A percentile compares a stretch with the other conserved stretches of the same genome.
phyloP scores from a whole-genome alignment of 2,888 invertebrate species.

The Plemyria rubiginata region DNA sequence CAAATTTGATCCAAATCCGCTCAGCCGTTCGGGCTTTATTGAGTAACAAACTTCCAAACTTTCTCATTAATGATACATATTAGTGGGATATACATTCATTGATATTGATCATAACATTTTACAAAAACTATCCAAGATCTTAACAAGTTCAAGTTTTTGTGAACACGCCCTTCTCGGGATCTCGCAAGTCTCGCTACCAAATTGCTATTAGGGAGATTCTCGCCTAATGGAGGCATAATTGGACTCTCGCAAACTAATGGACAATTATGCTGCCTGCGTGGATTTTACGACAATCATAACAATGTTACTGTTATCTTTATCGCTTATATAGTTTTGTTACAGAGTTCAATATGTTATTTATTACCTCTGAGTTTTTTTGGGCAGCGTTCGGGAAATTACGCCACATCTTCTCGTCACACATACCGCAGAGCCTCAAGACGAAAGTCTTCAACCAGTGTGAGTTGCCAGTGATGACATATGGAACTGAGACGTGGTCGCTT shows the following conservation, averaged over 20 bases:
- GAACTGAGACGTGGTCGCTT: too few species aligned
- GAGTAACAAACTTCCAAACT: too few species aligned
- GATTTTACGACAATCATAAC: slow-evolving; percentile 65
- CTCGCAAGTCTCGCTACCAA: slow-evolving; percentile 53
- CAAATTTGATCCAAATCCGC: too few species aligned
- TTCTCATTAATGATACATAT: too few species aligned
- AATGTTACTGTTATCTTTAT: slow-evolving; percentile 49
- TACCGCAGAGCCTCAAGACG: too few species aligned
- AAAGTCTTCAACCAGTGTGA: too few species aligned
- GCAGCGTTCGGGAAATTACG: too few species aligned
- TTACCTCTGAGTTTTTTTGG: slow-evolving; percentile 1
- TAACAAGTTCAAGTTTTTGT: slow-evolving; percentile 19
- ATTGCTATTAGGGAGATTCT: slow-evolving; percentile 81
- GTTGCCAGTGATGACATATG: too few species aligned
- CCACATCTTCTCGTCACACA: too few species aligned
- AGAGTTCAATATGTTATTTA: slow-evolving; percentile 23
- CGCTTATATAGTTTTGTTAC: slow-evolving; percentile 26
- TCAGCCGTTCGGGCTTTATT: too few species aligned
- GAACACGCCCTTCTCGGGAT: slow-evolving; percentile 33
- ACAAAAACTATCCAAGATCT: background rate
- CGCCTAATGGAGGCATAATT: slow-evolving; percentile 81
- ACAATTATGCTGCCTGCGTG: slow-evolving; percentile 72
- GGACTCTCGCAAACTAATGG: slow-evolving; percentile 81
- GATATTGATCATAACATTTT: background rate
- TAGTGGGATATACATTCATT: too few species aligned